Base-by-base conservation (phyloP, 2,888 invertebrate genomes). In the Tromatobia lineatoria region DNA sequence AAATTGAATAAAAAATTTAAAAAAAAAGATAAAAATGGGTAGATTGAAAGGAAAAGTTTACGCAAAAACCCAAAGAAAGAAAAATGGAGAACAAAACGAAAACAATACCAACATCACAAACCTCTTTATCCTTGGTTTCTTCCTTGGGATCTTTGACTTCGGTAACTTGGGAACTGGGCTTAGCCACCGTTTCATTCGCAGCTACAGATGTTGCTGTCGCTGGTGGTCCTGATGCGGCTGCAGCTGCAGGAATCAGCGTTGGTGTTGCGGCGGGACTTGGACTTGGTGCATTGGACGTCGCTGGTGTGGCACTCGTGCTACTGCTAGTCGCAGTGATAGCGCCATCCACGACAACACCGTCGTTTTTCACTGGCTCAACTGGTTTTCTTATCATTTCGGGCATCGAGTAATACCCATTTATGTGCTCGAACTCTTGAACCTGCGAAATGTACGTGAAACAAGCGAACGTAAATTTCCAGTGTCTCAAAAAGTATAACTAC, bases 371-470 rank as follows among this genome's bases (percentile, higher is more conserved):
- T 0, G 97, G 97, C 88, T 97, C 96, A 1, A 97, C 96, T 0
- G 97, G 96, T 92, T 97, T 98, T 66, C 97, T 96, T 87, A 97
- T 96, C 90, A 98, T 95, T 93, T 98, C 98, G 0, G 99, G 99
- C 98, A 99, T 99, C 91, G 99, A 99, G 93, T 99, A 99, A 89
- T 98, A 97, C 0, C 99, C 99, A 93, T 99, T 99, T 85, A 99
- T 99, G 91, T 98, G 97, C 93, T 99, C 99, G 93, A 99, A 99
- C 92, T 99, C 99, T 93, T 99, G 99, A 45, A 99, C 99, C 95
- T 95, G 80, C 13, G 47, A 34, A 13, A 54, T 6, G 50, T 52
- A 29, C 23, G 13, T 29, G 34, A 71, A 15, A 74, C 34, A 67
- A 69, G 38, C n/a, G 11, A n/a, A 38, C 38, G 38, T 38, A 38